Evolutionary conservation across 2,797 vertebrate species (phyloP).

Genomic region (Adrianichthys oophorus): DNA sequence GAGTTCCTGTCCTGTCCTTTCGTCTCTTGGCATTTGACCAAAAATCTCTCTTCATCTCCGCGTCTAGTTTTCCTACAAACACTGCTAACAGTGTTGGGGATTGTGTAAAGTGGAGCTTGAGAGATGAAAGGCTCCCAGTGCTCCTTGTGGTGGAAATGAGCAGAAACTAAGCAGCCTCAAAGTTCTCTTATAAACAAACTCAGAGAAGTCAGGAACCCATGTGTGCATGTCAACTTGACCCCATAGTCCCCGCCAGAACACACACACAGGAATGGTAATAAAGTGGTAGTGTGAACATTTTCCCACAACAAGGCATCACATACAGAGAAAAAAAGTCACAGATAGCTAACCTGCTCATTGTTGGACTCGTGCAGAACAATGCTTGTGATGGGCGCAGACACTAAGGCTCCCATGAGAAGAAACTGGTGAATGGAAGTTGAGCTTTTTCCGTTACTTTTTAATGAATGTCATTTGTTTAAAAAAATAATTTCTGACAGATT

Average conservation of each 20-base stretch:
- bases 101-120: constrained; percentile 46
- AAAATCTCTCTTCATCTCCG: constrained; percentile 61
- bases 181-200: constrained; percentile 75
- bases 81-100: constrained; percentile 51
- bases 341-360: too few relatives aligned
- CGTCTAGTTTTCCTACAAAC: constrained; percentile 50
- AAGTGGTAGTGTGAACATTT: too few relatives aligned
- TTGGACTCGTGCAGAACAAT: too few relatives aligned
- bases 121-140: constrained; percentile 74
- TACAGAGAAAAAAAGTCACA: too few relatives aligned
- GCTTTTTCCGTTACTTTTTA: too few relatives aligned
- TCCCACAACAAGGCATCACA: too few relatives aligned
- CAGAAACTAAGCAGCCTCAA: constrained; percentile 74
- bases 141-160: constrained; percentile 71
- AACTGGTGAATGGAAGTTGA: too few relatives aligned
- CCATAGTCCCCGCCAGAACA: constrained; percentile 1
- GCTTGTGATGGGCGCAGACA: too few relatives aligned
- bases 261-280: not conserved
- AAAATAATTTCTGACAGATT: too few relatives aligned
- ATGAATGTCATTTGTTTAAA: too few relatives aligned
- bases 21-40: constrained; percentile 42
- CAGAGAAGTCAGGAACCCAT: constrained; percentile 69
- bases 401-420: too few relatives aligned
- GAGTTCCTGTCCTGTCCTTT: constrained; percentile 9
- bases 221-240: constrained; percentile 30